These are phyloP conservation scores for Aptenodytes forsteri DNA, from an alignment of 2,113 vertebrate species.

Conservation along the genomic window DNA sequence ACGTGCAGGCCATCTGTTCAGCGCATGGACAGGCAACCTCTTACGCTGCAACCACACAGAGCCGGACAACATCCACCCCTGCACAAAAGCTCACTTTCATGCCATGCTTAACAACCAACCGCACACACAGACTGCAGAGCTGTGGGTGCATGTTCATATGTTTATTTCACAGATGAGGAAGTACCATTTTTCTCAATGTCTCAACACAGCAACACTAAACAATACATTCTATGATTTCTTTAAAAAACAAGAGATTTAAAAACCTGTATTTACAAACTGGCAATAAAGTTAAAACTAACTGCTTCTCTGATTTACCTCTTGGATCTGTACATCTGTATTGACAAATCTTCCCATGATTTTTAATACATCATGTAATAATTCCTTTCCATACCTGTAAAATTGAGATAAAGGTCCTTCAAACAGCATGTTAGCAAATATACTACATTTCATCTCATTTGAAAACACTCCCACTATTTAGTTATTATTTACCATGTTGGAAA, in stretches of 20 bases:
- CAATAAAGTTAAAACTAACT: neutral
- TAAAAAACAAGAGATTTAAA: neutral
- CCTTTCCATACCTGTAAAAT: conserved; percentile 61
- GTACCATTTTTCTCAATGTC: neutral
- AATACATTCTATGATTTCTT: neutral
- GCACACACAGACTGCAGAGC: neutral
- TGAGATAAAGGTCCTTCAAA: neutral
- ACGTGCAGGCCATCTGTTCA: neutral
- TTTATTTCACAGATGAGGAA: neutral
- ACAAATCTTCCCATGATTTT: conserved; percentile 50
- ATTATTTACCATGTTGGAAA: neutral
- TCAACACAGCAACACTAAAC: neutral
- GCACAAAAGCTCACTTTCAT: neutral
- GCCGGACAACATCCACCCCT: neutral
- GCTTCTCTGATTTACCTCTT: conserved; percentile 67
- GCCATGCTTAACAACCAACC: neutral
- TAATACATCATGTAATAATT: conserved; percentile 30
- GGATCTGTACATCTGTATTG: conserved; percentile 71
- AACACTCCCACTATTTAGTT: neutral
- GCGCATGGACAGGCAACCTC: neutral
- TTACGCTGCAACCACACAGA: neutral
- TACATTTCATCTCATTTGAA: neutral
- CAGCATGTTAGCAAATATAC: neutral
- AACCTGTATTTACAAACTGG: neutral
- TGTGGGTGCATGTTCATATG: neutral